Conservation (phyloP, 2,113 vertebrate genomes). For the Acanthochromis polyacanthus region DNA sequence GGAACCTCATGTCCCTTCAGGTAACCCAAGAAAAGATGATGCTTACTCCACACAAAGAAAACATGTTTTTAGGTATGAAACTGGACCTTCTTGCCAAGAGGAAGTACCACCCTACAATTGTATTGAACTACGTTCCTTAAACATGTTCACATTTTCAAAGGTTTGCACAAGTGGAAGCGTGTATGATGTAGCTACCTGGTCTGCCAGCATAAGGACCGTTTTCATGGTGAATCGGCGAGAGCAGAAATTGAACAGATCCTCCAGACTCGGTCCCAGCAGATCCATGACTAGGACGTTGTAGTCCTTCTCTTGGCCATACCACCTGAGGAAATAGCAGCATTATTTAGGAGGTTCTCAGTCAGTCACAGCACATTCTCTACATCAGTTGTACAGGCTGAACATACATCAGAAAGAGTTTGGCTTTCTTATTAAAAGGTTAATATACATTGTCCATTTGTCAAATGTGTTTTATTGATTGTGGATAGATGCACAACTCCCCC, state of each 20-base stretch:
- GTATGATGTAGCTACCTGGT: slow-evolving; percentile 89
- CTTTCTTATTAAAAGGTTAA: too few relatives aligned
- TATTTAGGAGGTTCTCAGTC: neutral
- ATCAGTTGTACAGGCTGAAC: too few relatives aligned
- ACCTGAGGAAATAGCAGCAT: slow-evolving; percentile 83
- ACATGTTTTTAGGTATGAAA: neutral
- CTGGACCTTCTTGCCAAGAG: neutral
- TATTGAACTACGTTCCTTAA: neutral
- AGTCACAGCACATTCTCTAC: neutral
- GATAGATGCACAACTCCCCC: too few relatives aligned
- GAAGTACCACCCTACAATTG: neutral
- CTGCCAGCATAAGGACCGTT: slow-evolving; percentile 99
- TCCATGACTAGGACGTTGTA: slow-evolving; percentile 99
- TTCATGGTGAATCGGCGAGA: slow-evolving; percentile 99
- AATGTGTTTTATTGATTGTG: too few relatives aligned
- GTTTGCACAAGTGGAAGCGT: accelerated
- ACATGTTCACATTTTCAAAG: neutral
- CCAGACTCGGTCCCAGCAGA: slow-evolving; percentile 96
- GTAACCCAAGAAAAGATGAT: neutral
- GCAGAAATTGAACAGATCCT: slow-evolving; percentile 99
- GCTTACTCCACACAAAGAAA: neutral
- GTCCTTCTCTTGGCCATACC: slow-evolving; percentile 99
- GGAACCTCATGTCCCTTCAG: neutral
- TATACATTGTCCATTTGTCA: too few relatives aligned
- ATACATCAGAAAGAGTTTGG: too few relatives aligned